Evolutionary conservation across 2,113 vertebrate genomes (phyloP), one percentile per base, ranked within the genome.

Genomic region (Megaleporinus macrocephalus): DNA sequence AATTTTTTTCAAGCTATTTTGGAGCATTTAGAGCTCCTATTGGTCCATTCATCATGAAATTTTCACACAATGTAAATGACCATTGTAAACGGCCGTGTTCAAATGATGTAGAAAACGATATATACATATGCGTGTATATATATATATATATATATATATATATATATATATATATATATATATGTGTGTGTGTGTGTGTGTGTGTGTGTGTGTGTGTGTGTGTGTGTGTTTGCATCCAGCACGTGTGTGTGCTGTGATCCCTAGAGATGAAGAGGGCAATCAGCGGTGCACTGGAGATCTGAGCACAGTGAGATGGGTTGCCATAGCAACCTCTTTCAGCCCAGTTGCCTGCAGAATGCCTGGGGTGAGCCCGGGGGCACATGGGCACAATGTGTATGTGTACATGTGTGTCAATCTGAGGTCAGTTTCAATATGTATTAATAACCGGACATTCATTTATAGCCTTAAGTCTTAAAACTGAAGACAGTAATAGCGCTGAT

Each of bases 261-360:
- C 77, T 44, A 30, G 65, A 83, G 84, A 83, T 86, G 66, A 83
- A 82, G 81, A 55, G 84, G 84, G 80, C 66, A 83, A 75, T 86
- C 80, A 80, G 71, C 36, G 63, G 53, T 76, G 49, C 77, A 80
- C 76, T 73, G 77, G 77, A 81, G 81, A 82, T 80, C 73, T 57
- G 49, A 76, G 82, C 73, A 18, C 27, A 63, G 53, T 59, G 79
- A 81, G 72, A 74, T 20, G 29, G 57, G 81, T 86, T 78, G 73
- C 85, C 81, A 86, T 86, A 76, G 85, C 61, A 86, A 86, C 85
- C 44, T 24, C 80, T 80, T 27, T 83, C 61, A 83, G 78, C 65
- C 78, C 36, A 75, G 26, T 55, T 78, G 66, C 81, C 77, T 76
- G 26, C 75, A 86, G 81, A 80, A 80, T 66, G 85, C 82, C 75